Base-by-base conservation (phyloP, 2,113 vertebrate species). In the Lagenorhynchus albirostris region DNA sequence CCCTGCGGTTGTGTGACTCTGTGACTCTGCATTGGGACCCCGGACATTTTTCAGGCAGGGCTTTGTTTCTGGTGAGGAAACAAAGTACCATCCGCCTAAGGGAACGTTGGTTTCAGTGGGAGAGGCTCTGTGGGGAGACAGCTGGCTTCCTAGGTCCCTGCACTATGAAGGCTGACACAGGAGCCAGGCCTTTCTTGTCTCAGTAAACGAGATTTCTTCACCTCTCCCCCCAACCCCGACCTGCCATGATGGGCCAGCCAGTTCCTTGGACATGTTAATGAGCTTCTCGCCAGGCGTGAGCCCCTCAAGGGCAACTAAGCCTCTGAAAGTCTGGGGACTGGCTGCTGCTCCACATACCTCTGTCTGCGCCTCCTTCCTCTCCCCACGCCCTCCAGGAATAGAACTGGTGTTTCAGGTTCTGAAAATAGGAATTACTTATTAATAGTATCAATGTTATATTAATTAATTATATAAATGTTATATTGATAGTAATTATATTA, bases 311-410 rank as follows among this genome's bases (percentile, higher is more conserved):
- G 55, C 89, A 58, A 9, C 44, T 17, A 80, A 47, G 65, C 18
- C 31, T 65, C 58, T 33, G 53, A 85, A 53, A 77, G 36, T 62
- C 73, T 18, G 33, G 26, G 5, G 6, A 11, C 36, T 26, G 23
- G 36, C 50, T 87, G 77, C 38, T 58, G 55, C 44, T 65, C 33
- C 29, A 50, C 6, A n/a, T 29, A 41, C 25, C 15, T 44, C 31
- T 4, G 13, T 4, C 4, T 15, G 3, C 0, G 2, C 20, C 7
- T 41, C 41, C 63, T 25, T 8, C n/a, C 8, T 20, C 12, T 74
- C 5, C 26, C 36, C 3, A 13, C 21, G 13, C 50, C 23, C 14
- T 9, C 9, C 47, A 53, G 23, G 11, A 36, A 15, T 1, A 62
- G 8, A 60, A 14, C 20, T 47, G n/a, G 31, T 62, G n/a, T 38